Conservation (phyloP, 2,888 invertebrate species). For the Isoperla grammatica region DNA sequence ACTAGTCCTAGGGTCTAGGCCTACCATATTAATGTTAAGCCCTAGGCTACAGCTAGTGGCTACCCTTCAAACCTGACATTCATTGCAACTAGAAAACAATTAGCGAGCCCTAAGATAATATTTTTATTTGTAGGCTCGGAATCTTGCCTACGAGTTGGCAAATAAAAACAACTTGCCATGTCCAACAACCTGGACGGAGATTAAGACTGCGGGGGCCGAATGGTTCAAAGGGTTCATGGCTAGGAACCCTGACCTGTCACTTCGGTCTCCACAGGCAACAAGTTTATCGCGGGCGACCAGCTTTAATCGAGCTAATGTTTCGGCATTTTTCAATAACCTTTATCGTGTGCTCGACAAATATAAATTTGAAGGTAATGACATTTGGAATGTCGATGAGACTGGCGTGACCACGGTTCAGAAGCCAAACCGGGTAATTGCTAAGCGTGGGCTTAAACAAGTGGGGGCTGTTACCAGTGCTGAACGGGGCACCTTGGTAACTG, state of each 20-base stretch:
- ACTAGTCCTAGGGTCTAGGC: too few species aligned
- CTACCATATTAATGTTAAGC: too few species aligned
- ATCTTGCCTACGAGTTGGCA: too few species aligned
- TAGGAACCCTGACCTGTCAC: conserved; percentile 27
- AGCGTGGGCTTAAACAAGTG: conserved; percentile 41
- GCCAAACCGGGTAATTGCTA: conserved; percentile 38
- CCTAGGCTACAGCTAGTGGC: too few species aligned
- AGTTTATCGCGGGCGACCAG: conserved; percentile 35
- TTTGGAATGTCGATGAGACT: conserved; percentile 43
- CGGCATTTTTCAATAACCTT: conserved; percentile 36
- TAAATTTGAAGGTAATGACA: conserved; percentile 26
- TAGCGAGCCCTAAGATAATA: too few species aligned
- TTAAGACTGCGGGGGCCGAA: too few species aligned
- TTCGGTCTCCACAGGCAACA: conserved; percentile 36
- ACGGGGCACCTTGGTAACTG: conserved; percentile 30
- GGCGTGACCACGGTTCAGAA: conserved; percentile 42
- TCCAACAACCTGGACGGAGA: too few species aligned
- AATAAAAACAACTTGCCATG: too few species aligned
- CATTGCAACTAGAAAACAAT: too few species aligned
- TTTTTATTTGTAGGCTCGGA: too few species aligned
- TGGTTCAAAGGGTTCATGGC: too few species aligned
- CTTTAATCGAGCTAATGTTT: conserved; percentile 39
- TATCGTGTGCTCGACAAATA: conserved; percentile 27
- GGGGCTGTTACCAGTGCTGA: conserved; percentile 41
- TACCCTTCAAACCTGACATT: too few species aligned